phyloP scores from a whole-genome alignment of 2,888 invertebrate genomes.

The Cheilosia scutellata region DNA sequence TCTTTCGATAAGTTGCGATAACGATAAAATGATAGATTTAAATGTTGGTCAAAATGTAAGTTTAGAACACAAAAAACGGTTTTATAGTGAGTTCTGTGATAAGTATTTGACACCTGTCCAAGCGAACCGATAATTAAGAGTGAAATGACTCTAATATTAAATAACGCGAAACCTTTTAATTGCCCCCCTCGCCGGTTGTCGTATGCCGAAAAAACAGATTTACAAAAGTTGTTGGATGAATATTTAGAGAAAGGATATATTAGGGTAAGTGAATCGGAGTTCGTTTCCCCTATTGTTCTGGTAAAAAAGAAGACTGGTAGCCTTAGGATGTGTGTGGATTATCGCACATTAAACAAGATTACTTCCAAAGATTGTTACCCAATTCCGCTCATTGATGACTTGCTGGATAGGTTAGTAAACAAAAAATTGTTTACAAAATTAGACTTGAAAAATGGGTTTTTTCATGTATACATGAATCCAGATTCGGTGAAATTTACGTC shows the following conservation, averaged over 20 bases:
- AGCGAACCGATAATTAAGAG: not conserved
- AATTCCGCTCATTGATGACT: constrained; percentile 42
- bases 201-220: not conserved
- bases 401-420: constrained; percentile 33
- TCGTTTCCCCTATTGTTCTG: constrained; percentile 43
- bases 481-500: too few relatives aligned
- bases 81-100: not conserved
- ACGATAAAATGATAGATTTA: constrained; percentile 4
- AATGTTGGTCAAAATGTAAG: not conserved
- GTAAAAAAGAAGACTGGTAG: constrained; percentile 41
- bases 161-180: constrained; percentile 18
- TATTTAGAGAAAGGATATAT: constrained; percentile 28
- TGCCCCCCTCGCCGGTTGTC: constrained; percentile 29
- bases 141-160: constrained; percentile 17
- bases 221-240: constrained; percentile 36
- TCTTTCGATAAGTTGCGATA: not conserved
- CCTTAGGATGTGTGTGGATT: constrained; percentile 48
- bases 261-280: constrained; percentile 49
- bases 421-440: constrained; percentile 61
- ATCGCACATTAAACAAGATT: constrained; percentile 38
- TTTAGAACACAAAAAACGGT: not conserved
- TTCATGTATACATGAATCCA: too few relatives aligned
- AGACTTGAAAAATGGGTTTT: too few relatives aligned
- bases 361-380: constrained; percentile 43
- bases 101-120: constrained; percentile 10